Evolutionary conservation across 2,113 vertebrate genomes (phyloP).

Genomic region (western clawed frog (Xenopus tropicalis)): UCB_Xtro_10.0 CM004450.2:80055001-80055500

Average conservation of each 20-base stretch:
- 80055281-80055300: too few species aligned
- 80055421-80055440: neutral
- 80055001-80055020: neutral
- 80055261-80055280: too few species aligned
- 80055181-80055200: too few species aligned
- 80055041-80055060: neutral
- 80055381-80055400: neutral
- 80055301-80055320: too few species aligned
- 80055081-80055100: neutral
- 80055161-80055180: too few species aligned
- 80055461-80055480: neutral
- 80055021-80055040: neutral
- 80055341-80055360: too few species aligned
- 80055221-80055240: too few species aligned
- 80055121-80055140: neutral
- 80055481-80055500: conserved; percentile 22
- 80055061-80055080: neutral
- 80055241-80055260: too few species aligned
- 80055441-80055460: neutral
- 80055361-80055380: conserved; percentile 2
- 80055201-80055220: too few species aligned
- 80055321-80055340: too few species aligned
- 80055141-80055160: too few species aligned
- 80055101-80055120: neutral
- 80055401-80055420: neutral